Percentiles rank a stretch among this genome's conserved stretches.
phyloP scores from a whole-genome alignment of 2,113 vertebrate genomes.

The Erythrocercus mccallii region DNA sequence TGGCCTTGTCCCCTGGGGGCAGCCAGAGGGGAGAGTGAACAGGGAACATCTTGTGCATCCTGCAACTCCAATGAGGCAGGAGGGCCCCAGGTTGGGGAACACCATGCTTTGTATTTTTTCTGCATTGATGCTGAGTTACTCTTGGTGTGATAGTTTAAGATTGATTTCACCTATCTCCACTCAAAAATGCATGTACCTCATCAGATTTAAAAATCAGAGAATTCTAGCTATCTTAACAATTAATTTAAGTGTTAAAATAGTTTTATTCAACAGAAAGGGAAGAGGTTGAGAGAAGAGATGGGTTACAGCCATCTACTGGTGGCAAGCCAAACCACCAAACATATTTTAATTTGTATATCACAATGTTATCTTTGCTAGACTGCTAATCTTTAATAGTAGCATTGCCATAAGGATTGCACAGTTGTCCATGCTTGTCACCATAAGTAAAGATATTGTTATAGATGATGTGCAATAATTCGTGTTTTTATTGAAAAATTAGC shows the following conservation, averaged over 20 bases:
- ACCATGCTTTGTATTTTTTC: fast-evolving
- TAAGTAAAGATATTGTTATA: not conserved
- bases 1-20: fast-evolving
- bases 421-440: not conserved
- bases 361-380: not conserved
- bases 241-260: not conserved
- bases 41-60: fast-evolving
- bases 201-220: not conserved
- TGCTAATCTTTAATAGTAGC: not conserved
- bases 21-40: fast-evolving
- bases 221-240: not conserved
- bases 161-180: fast-evolving
- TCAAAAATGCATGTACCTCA: fast-evolving
- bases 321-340: not conserved
- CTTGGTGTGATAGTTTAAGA: not conserved
- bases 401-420: not conserved
- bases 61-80: fast-evolving
- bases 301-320: not conserved
- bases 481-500: no score
- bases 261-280: not conserved
- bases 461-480: no score
- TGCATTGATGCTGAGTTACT: not conserved
- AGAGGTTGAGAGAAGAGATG: not conserved
- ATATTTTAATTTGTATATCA: not conserved
- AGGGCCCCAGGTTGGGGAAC: not conserved